Base-by-base conservation (phyloP, 2,888 invertebrate genomes). In the Euplagia quadripunctaria region DNA sequence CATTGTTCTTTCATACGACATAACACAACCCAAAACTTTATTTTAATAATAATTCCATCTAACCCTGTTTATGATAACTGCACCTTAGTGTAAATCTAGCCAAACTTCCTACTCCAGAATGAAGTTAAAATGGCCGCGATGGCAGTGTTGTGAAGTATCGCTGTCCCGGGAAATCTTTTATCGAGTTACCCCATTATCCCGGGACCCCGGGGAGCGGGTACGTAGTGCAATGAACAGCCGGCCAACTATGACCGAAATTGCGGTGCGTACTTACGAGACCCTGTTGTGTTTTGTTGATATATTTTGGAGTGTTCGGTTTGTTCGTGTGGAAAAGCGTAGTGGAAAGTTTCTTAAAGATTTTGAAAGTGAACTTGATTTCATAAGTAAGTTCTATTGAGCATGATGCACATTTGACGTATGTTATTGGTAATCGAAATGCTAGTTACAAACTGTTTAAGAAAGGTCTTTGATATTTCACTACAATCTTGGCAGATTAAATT, bases 91-190 rank as follows among this genome's bases (percentile, higher is more conserved):
- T 79, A 79, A 85, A 83, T 83, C 81, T 78, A 81, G 31, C 71
- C 78, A 20, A 84, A 86, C 80, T 87, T 87, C 70, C 80, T 86
- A 84, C 86, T 86, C 81, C 70, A 71, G 79, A 73, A 79, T 79
- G 76, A 82, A 87, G 85, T 88, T 88, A 81, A 87, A 86, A 87
- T 85, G 82, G 82, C 79, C 76, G 70, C 79, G 83, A 81, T 83
- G 82, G 85, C 82, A 82, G 80, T 81, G 82, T 85, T 79, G 83
- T 87, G 90, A 91, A 87, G 84, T 89, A 91, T 91, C 83, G 86
- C 74, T 89, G 89, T 86, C 92, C 81, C 88, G 94, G 95, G 94
- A 94, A 94, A 94, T 94, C 93, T 94, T 93, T 94, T 94, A 94
- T 94, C 91, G 92, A 92, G 94, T 93, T 89, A 92, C 87, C 86